Evolutionary conservation across 1,140 invertebrate species (phyloP), one percentile per base, ranked within the genome.

Genomic region (Drosophila rufa): DNA sequence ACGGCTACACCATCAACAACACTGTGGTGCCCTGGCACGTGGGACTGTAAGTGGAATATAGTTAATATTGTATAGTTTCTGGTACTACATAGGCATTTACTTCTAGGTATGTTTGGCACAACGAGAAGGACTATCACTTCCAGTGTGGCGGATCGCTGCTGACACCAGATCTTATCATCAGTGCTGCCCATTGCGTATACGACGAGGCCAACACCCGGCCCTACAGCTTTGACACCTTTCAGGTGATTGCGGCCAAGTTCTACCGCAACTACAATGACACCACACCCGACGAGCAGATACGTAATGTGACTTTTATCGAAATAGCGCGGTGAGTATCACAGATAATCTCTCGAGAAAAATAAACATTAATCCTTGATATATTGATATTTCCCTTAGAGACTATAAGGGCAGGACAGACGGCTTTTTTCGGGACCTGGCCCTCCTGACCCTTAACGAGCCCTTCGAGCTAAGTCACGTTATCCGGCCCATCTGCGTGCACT

Each of bases 1-100:
- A 53, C 19, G 86, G 86, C 0, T 65, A 75, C 14, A 70, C 76
- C 3, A 56, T 80, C 12, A 82, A 87, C 48, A 86, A 87, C 42
- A 80, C 73, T 0, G 53, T 66, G 8, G 93, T 95, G 47, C 95
- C 94, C 0, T 95, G 95, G 94, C 94, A 95, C 46, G 92, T 93
- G 11, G 94, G 94, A 1, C 92, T 95, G 47, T 95, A 25, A 12
- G 62, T 25, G 14, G 0, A 36, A 38, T 15, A 55, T 25, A 25
- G 22, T 25, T 4, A 4, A 4, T 5, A 1, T 19, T 36, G 1
- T 6, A 36, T 14, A 19, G 17, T 5, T 38, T 22, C 4, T 5
- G 15, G 15, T 15, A 22, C 7, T 38, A 55, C 38, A 9, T 22
- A 22, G 9, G 19, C 19, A 12, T 4, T 12, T 25, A 12, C 6